Base-by-base conservation (phyloP, 1,140 invertebrate genomes). In the Procambarus clarkii region DNA sequence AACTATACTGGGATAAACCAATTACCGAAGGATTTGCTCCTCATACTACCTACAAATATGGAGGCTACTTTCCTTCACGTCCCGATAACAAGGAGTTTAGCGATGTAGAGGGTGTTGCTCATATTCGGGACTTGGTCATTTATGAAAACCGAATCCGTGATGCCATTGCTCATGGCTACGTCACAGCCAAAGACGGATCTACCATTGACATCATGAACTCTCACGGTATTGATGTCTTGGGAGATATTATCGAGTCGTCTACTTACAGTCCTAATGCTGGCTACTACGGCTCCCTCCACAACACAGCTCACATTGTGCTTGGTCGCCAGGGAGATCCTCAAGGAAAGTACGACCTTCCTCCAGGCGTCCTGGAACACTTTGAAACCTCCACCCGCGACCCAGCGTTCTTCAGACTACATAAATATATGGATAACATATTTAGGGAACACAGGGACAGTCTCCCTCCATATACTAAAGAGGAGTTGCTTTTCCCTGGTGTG, bases 401-500 rank as follows among this genome's bases (percentile, higher is more conserved):
- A 8, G 45, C 50, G 13, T 88, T 88, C 86, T 88, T 88, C 86
- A 58, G 86, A 24, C 86, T 88, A n/a, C 86, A 86, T 48, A 86
- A 86, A 69, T 86, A 86, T 46, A 86, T 86, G 84, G 84, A 86
- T 77, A 86, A 86, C 34, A 88, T 88, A 58, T 88, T 88, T 58
- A 79, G 78, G 76, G 86, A 88, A 80, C 86, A 88, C 34, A 88
- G 80, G 54, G 86, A 88, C 77, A 44, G 50, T 69, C 86, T 88
- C 46, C 18, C 86, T 64, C 54, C 86, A 9, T 88, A 88, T 76
- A 88, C 86, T 11, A 34, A 64, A 34, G 76, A 88, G 4, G 86
- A 88, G 9, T 54, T 88, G 4, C 44, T 80, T 21, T 88, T 88
- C 46, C 2, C 21, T 5, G 86, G 77, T 7, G 48, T 88, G 7